These are phyloP conservation scores for Piscicola geometra DNA, from an alignment of 2,888 invertebrate genomes.

Conservation along the genomic window DNA sequence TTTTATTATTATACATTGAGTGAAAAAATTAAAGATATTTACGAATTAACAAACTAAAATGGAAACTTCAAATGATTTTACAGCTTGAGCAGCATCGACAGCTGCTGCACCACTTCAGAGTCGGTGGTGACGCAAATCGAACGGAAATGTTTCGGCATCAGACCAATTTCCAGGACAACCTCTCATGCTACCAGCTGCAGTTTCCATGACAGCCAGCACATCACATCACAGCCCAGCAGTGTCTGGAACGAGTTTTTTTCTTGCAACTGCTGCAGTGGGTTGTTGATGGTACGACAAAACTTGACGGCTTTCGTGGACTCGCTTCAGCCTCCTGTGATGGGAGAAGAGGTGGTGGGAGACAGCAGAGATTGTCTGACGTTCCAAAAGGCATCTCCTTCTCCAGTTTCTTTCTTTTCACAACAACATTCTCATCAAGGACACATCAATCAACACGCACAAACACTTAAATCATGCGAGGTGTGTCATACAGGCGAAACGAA, in stretches of 20 bases:
- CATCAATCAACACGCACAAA: not conserved
- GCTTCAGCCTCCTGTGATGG: constrained; percentile 38
- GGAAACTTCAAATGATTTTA: no score
- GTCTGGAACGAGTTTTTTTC: not conserved
- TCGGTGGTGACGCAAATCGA: constrained; percentile 32
- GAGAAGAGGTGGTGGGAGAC: constrained; percentile 3
- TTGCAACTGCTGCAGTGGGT: constrained; percentile 30
- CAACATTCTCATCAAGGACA: not conserved
- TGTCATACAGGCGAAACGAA: not conserved
- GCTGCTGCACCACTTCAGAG: constrained; percentile 31
- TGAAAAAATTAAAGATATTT: no score
- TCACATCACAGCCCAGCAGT: constrained; percentile 8
- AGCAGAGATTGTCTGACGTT: not conserved
- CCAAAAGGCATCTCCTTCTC: not conserved
- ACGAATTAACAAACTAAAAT: no score
- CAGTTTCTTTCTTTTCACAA: not conserved
- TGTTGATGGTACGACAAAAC: constrained; percentile 44
- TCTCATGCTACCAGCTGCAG: constrained; percentile 15
- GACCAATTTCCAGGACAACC: not conserved
- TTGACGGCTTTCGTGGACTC: constrained; percentile 43
- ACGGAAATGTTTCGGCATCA: constrained; percentile 3
- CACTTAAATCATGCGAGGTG: not conserved
- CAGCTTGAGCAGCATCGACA: constrained; percentile 35
- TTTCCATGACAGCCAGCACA: constrained; percentile 1
- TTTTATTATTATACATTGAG: no score